Conservation (phyloP, 2,888 invertebrate species). For the Taenaris catops region DNA sequence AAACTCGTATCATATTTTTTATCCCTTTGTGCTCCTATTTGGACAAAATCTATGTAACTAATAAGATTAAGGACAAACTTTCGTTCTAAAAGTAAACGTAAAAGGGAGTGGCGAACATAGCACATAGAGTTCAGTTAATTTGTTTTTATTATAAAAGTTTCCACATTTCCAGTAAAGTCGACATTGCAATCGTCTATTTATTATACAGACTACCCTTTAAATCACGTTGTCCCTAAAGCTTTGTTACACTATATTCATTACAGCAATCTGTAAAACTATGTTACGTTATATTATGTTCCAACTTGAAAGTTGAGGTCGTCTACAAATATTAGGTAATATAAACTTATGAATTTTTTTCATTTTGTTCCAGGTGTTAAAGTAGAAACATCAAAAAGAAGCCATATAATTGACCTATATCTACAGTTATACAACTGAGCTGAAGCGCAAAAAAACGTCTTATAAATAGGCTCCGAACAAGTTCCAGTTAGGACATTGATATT, state of each 20-base stretch:
- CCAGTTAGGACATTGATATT: too few species aligned
- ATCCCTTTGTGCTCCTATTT: conserved; percentile 3
- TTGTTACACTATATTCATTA: too few species aligned
- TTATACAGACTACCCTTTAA: conserved; percentile 10
- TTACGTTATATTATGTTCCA: too few species aligned
- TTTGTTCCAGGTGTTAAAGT: conserved; percentile 39
- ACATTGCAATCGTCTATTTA: conserved; percentile 32
- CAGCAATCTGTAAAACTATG: too few species aligned
- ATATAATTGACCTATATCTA: too few species aligned
- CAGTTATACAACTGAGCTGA: conserved; percentile 30
- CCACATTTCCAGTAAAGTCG: conserved; percentile 49
- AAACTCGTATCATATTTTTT: conserved; percentile 5
- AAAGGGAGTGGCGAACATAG: conserved; percentile 42
- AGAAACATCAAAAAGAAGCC: neutral
- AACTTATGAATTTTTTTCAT: neutral
- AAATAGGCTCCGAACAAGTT: too few species aligned
- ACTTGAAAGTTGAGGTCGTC: too few species aligned
- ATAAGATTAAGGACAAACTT: conserved; percentile 56
- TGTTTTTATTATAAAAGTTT: conserved; percentile 71
- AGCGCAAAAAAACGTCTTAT: conserved; percentile 28
- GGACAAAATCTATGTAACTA: conserved; percentile 27
- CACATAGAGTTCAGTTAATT: conserved; percentile 60
- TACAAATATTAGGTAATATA: neutral
- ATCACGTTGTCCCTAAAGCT: conserved; percentile 25
- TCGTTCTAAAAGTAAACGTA: conserved; percentile 44